Evolutionary conservation across 2,888 invertebrate genomes (phyloP).

Genomic region (Hylaea fasciaria): DNA sequence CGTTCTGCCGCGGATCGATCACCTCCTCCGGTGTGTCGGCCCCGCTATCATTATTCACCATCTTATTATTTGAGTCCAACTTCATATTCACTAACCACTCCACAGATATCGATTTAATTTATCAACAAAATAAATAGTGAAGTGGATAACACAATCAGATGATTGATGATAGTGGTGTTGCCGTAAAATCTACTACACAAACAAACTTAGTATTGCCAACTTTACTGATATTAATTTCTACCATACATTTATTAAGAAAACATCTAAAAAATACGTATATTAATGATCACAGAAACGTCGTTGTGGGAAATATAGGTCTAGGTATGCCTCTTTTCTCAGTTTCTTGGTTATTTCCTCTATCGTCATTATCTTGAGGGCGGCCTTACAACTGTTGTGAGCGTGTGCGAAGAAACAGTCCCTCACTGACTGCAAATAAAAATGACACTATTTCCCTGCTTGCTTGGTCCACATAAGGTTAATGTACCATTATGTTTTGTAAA

Average conservation of each 20-base stretch:
- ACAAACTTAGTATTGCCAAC: slow-evolving; percentile 8
- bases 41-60: slow-evolving; percentile 76
- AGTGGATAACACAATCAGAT: slow-evolving; percentile 66
- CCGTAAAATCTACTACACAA: slow-evolving; percentile 40
- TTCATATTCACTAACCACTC: slow-evolving; percentile 64
- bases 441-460: background rate
- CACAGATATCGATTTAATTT: slow-evolving; percentile 62
- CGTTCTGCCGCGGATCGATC: slow-evolving; percentile 76
- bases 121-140: slow-evolving; percentile 73
- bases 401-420: slow-evolving; percentile 82
- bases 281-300: slow-evolving; percentile 62
- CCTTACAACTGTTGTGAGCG: slow-evolving; percentile 80
- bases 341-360: slow-evolving; percentile 77
- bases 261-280: slow-evolving; percentile 36
- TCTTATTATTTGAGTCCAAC: slow-evolving; percentile 81
- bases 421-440: slow-evolving; percentile 64
- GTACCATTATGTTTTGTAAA: too few species aligned
- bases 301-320: slow-evolving; percentile 78
- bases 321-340: slow-evolving; percentile 77
- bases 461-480: too few species aligned
- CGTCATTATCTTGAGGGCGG: slow-evolving; percentile 81
- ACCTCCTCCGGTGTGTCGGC: slow-evolving; percentile 76
- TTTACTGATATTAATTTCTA: slow-evolving; percentile 2
- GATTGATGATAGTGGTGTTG: slow-evolving; percentile 66
- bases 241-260: background rate